phyloP scores from a whole-genome alignment of 2,888 invertebrate genomes.

The Campoplex nolae region DNA sequence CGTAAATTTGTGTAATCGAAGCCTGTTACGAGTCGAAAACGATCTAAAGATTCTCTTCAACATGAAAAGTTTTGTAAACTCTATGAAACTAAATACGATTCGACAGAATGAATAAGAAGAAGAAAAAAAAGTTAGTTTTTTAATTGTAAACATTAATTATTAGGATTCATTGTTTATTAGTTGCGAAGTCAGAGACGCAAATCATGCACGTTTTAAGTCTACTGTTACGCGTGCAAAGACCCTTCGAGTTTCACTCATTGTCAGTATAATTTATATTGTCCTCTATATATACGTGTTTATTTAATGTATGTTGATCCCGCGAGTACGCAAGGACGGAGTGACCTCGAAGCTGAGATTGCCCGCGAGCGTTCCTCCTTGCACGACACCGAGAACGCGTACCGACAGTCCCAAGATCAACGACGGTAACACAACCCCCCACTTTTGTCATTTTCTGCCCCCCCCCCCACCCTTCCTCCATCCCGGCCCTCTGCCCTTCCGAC shows the following conservation, averaged over 20 bases:
- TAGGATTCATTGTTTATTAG: no score
- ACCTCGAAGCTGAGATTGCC: constrained; percentile 67
- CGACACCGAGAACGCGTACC: constrained; percentile 42
- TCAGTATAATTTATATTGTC: background rate
- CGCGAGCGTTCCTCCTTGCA: constrained; percentile 63
- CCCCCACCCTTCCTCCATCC: constrained; percentile 1
- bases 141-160: no score
- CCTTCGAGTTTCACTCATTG: constrained; percentile 2
- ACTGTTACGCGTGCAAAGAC: background rate
- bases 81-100: no score
- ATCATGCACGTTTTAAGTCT: background rate
- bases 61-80: no score
- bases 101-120: no score
- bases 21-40: no score
- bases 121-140: no score
- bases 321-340: constrained; percentile 57
- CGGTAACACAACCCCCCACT: constrained; percentile 47
- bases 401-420: constrained; percentile 61
- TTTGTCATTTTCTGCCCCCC: background rate
- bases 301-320: constrained; percentile 39
- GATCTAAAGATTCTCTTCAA: no score
- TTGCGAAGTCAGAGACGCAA: no score
- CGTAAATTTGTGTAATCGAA: background rate
- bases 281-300: constrained; percentile 28
- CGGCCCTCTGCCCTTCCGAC: constrained; percentile 1